Percentiles rank a stretch among this genome's conserved stretches.
phyloP scores from a whole-genome alignment of 2,113 vertebrate species.

The Hippolais icterina region DNA sequence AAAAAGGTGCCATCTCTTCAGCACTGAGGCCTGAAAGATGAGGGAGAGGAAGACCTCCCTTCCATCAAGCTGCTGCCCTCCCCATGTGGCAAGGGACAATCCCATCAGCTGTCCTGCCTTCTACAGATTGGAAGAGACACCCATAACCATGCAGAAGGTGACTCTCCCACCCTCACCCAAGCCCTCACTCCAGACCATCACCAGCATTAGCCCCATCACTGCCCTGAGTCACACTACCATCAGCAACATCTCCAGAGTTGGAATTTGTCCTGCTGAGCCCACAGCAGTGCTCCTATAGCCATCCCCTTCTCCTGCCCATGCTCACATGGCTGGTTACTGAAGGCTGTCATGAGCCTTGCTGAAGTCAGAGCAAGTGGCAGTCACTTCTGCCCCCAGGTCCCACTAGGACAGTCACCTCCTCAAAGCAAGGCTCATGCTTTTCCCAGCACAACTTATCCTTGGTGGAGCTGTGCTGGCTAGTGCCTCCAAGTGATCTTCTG shows the following conservation, averaged over 20 bases:
- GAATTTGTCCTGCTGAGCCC: background rate
- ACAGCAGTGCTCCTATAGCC: background rate
- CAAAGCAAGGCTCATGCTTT: background rate
- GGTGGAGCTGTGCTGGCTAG: background rate
- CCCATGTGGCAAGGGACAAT: background rate
- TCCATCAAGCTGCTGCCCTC: background rate
- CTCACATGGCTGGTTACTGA: background rate
- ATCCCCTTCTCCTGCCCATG: background rate
- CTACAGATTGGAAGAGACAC: background rate
- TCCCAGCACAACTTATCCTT: background rate
- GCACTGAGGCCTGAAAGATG: background rate
- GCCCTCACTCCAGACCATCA: background rate
- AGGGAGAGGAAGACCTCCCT: background rate
- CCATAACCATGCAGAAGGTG: rapidly evolving
- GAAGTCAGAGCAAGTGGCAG: background rate
- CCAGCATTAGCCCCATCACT: background rate
- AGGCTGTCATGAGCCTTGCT: rapidly evolving
- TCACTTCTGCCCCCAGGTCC: background rate
- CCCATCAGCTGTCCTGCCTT: background rate
- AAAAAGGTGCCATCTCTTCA: background rate
- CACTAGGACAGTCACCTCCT: background rate
- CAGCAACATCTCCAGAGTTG: rapidly evolving
- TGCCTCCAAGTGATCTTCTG: background rate
- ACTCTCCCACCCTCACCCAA: background rate
- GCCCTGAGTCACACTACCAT: background rate